Conservation (phyloP, 1,140 invertebrate genomes). For the Diorhabda carinulata region DNA sequence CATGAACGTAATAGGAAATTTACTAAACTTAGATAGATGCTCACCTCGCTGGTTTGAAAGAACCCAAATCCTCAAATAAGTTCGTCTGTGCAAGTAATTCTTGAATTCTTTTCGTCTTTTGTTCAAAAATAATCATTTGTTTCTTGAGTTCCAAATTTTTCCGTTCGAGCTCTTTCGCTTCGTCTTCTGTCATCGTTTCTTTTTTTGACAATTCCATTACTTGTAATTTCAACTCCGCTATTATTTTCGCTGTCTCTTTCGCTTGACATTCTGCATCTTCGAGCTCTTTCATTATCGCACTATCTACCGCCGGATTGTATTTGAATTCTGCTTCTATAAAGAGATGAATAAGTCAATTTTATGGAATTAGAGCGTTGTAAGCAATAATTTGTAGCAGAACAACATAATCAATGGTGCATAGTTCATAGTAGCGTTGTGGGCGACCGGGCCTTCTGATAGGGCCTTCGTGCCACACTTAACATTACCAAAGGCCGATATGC, state of each 20-base stretch:
- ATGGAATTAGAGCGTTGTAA: no score
- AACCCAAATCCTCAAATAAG: conserved; percentile 34
- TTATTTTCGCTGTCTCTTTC: conserved; percentile 40
- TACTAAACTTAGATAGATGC: no score
- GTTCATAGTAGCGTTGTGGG: no score
- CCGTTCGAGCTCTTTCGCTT: conserved; percentile 42
- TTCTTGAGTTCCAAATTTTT: conserved; percentile 40
- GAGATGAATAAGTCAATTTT: no score
- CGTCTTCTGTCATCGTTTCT: conserved; percentile 33
- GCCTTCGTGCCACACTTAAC: no score
- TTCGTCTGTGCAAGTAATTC: conserved; percentile 36
- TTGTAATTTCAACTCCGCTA: conserved; percentile 39
- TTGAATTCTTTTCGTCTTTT: conserved; percentile 44
- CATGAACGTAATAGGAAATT: no score
- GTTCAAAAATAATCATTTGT: conserved; percentile 43
- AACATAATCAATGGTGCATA: no score
- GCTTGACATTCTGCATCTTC: conserved; percentile 44
- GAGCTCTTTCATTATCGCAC: conserved; percentile 39
- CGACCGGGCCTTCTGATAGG: no score
- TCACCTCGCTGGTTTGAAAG: conserved; percentile 13
- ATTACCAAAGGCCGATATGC: no score
- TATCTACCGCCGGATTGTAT: conserved; percentile 33
- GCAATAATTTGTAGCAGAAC: no score
- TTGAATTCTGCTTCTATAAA: conserved; percentile 14
- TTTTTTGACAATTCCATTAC: conserved; percentile 37